Evolutionary conservation across 2,113 vertebrate genomes (phyloP).

Genomic region (Cyanistes caeruleus): DNA sequence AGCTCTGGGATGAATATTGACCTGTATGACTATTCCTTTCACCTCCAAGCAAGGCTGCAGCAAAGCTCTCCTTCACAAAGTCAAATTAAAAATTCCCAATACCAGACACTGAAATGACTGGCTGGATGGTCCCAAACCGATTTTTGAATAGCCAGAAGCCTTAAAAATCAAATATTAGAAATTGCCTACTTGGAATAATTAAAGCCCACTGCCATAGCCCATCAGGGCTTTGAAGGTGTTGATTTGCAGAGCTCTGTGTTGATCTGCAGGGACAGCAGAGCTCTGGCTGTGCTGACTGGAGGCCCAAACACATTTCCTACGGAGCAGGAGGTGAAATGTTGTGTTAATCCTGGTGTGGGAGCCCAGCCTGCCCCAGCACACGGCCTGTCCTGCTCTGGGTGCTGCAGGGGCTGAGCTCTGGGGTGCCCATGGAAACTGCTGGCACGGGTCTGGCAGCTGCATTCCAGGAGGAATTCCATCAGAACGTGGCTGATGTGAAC

Average conservation of each 20-base stretch:
- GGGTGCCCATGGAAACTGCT: background rate
- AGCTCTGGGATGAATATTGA: background rate
- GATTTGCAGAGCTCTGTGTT: background rate
- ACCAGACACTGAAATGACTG: background rate
- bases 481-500: background rate
- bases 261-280: background rate
- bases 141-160: background rate
- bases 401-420: background rate
- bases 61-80: background rate
- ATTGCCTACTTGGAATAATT: background rate
- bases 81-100: background rate
- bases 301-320: rapidly evolving
- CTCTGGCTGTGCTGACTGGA: background rate
- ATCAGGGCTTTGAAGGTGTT: background rate
- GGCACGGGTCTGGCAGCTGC: background rate
- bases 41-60: background rate
- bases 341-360: background rate
- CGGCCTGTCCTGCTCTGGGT: rapidly evolving
- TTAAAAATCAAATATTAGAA: background rate
- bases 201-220: background rate
- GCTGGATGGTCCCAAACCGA: background rate
- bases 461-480: background rate
- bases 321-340: background rate
- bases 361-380: background rate
- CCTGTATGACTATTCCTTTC: background rate